phyloP scores from a whole-genome alignment of 2,113 vertebrate genomes.

The Cynopterus brachyotis region DNA sequence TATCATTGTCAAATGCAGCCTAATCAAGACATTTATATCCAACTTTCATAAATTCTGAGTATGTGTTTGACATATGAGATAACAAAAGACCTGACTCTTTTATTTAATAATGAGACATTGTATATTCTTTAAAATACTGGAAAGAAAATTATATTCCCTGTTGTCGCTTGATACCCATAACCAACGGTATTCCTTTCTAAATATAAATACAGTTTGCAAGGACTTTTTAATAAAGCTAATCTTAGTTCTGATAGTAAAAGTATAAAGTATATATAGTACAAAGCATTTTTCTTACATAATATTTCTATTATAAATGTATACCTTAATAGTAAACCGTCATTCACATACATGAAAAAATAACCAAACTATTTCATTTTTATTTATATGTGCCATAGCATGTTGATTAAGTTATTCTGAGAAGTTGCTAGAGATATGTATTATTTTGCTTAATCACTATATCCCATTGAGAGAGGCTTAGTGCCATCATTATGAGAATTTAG shows the following conservation, averaged over 20 bases:
- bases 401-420: not conserved
- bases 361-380: not conserved
- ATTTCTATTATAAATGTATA: not conserved
- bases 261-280: not conserved
- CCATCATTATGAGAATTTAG: not conserved
- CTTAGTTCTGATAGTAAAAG: not conserved
- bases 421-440: not conserved
- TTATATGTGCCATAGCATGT: not conserved
- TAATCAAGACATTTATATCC: constrained; percentile 6
- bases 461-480: not conserved
- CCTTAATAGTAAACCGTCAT: not conserved
- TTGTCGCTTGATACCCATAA: not conserved
- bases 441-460: not conserved
- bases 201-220: constrained; percentile 39
- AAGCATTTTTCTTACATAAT: not conserved
- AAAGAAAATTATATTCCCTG: not conserved
- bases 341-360: no score
- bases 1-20: constrained; percentile 46
- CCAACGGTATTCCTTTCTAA: not conserved
- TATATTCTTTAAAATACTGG: constrained; percentile 17
- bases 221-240: not conserved
- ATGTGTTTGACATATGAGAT: not conserved
- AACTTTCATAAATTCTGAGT: constrained; percentile 6
- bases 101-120: not conserved
- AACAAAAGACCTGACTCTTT: not conserved